Percentiles rank a stretch among this genome's conserved stretches.
Conservation (phyloP, 2,888 invertebrate genomes). For the Lordiphosa andalusiaca region DNA sequence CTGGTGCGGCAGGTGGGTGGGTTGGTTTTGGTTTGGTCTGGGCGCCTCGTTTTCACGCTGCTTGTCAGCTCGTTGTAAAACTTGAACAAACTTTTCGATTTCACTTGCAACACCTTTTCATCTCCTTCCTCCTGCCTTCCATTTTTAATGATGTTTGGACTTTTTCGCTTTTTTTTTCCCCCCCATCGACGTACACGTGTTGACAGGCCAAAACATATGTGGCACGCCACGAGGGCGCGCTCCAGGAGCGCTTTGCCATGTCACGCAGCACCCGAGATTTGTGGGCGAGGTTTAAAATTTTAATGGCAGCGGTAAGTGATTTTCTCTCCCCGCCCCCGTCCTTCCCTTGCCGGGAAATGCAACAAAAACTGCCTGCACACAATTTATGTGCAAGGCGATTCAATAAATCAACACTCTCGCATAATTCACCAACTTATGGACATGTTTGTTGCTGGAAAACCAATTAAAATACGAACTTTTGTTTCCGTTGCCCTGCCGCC, state of each 20-base stretch:
- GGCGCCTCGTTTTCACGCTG: constrained; percentile 52
- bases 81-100: constrained; percentile 61
- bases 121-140: constrained; percentile 32
- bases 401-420: constrained; percentile 57
- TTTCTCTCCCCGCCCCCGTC: constrained; percentile 26
- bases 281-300: constrained; percentile 90
- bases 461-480: constrained; percentile 57
- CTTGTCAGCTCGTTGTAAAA: constrained; percentile 44
- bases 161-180: constrained; percentile 19
- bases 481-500: constrained; percentile 17
- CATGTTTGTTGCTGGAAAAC: constrained; percentile 38
- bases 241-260: constrained; percentile 94
- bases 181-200: constrained; percentile 30
- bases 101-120: constrained; percentile 39
- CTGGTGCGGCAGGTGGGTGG: constrained; percentile 85
- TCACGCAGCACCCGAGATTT: constrained; percentile 92
- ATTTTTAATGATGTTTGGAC: constrained; percentile 52
- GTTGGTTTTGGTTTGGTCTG: constrained; percentile 28
- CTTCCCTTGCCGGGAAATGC: constrained; percentile 14
- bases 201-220: constrained; percentile 91
- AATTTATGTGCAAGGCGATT: constrained; percentile 58
- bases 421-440: constrained; percentile 50
- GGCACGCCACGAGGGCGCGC: constrained; percentile 92
- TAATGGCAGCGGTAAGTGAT: constrained; percentile 87
- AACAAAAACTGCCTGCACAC: constrained; percentile 39